These are phyloP conservation scores for Scaptomyza polygonia DNA, from an alignment of 2,888 invertebrate species.

Conservation along the genomic window DNA sequence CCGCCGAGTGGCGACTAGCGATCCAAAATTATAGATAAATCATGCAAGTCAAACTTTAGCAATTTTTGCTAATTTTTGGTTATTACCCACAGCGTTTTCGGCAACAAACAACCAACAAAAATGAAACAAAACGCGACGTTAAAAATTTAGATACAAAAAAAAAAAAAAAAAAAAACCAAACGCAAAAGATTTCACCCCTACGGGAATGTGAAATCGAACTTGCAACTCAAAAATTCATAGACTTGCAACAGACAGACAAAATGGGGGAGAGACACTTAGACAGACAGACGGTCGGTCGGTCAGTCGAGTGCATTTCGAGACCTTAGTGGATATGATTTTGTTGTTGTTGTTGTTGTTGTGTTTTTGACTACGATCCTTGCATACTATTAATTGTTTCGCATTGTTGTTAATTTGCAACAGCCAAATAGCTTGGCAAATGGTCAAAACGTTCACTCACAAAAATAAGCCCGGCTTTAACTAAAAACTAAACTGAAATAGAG, in stretches of 20 bases:
- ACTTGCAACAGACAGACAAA: conserved; percentile 18
- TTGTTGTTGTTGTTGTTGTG: too few species aligned
- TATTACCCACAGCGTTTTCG: conserved; percentile 77
- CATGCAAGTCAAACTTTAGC: conserved; percentile 81
- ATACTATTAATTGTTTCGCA: conserved; percentile 71
- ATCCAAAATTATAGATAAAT: conserved; percentile 80
- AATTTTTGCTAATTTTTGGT: conserved; percentile 81
- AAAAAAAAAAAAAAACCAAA: conserved; percentile 31
- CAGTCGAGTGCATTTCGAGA: conserved; percentile 11
- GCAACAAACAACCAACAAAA: conserved; percentile 33
- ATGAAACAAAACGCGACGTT: conserved; percentile 54
- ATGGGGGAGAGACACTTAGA: too few species aligned
- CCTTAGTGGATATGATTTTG: conserved; percentile 18
- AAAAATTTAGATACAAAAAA: conserved; percentile 27
- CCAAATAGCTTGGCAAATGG: conserved; percentile 41
- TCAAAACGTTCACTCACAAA: conserved; percentile 44
- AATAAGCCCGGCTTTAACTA: background rate
- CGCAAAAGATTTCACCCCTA: conserved; percentile 77
- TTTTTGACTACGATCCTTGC: conserved; percentile 42
- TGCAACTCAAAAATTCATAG: conserved; percentile 49
- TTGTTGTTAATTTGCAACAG: conserved; percentile 71
- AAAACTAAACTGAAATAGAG: conserved; percentile 43
- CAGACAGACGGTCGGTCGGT: background rate
- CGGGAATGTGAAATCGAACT: conserved; percentile 80
- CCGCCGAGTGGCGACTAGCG: conserved; percentile 62